phyloP scores from a whole-genome alignment of 2,888 invertebrate genomes.

The Andrena minutula region DNA sequence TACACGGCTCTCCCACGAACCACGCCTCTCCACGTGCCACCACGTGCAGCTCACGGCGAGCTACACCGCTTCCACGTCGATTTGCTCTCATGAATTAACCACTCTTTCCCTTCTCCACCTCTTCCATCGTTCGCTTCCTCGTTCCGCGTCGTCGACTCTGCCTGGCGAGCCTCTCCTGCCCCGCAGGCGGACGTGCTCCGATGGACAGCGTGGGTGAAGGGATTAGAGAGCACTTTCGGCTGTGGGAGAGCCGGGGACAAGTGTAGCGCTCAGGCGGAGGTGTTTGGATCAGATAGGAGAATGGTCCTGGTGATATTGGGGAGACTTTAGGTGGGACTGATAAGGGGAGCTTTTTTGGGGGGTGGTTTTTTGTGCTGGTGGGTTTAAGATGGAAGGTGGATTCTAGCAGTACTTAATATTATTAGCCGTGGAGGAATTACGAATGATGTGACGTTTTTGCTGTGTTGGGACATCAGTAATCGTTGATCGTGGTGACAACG shows the following conservation, averaged over 20 bases:
- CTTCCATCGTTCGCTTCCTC: background rate
- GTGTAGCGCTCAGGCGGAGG: background rate
- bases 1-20: conserved; percentile 77
- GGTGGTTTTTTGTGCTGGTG: too few relatives aligned
- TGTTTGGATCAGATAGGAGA: background rate
- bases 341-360: too few relatives aligned
- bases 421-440: too few relatives aligned
- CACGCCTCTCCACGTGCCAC: conserved; percentile 81
- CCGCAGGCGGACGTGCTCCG: background rate
- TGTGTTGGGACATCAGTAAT: too few relatives aligned
- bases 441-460: too few relatives aligned
- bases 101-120: conserved; percentile 21
- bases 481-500: too few relatives aligned
- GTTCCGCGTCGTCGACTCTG: background rate
- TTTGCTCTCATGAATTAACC: conserved; percentile 45
- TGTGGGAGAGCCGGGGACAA: background rate
- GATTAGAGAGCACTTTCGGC: background rate
- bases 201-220: conserved; percentile 1
- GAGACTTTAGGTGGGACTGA: background rate
- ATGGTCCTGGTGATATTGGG: background rate
- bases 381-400: too few relatives aligned
- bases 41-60: conserved; percentile 65
- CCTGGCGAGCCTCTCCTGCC: background rate
- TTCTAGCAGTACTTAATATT: too few relatives aligned
- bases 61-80: conserved; percentile 38